These are phyloP conservation scores for Syngnathus typhle DNA, from an alignment of 2,113 vertebrate genomes.

Conservation along the genomic window DNA sequence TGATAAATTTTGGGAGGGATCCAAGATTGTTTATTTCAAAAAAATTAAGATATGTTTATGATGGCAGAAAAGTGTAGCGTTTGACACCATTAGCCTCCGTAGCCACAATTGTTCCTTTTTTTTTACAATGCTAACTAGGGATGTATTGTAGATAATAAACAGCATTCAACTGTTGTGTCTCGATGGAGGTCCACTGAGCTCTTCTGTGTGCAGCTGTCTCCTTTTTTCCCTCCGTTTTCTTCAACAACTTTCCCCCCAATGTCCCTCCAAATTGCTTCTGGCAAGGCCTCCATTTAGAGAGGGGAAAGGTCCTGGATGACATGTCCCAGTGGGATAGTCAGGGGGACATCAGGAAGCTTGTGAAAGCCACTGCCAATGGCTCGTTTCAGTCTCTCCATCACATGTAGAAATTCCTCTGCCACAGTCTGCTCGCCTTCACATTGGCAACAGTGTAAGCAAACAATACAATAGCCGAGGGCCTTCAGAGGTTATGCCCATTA, in stretches of 20 bases:
- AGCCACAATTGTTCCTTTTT: neutral
- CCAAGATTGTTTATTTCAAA: no score
- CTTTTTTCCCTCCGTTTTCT: neutral
- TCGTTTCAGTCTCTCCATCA: conserved; percentile 19
- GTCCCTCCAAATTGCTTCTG: conserved; percentile 25
- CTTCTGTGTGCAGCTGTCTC: conserved; percentile 3
- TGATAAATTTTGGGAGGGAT: no score
- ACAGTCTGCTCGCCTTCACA: conserved; percentile 23
- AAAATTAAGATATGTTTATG: no score
- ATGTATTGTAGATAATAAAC: neutral
- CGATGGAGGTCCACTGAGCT: neutral
- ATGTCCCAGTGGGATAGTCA: conserved; percentile 59
- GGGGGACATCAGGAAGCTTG: conserved; percentile 49
- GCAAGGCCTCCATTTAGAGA: conserved; percentile 21
- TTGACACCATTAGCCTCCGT: neutral
- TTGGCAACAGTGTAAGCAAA: conserved; percentile 23
- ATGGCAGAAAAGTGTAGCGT: neutral
- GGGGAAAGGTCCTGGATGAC: conserved; percentile 45
- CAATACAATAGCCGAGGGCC: conserved; percentile 44
- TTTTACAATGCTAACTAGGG: neutral
- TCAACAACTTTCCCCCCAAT: neutral
- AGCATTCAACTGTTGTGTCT: neutral
- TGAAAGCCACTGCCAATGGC: conserved; percentile 45
- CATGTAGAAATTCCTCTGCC: conserved; percentile 39
- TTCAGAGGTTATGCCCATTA: conserved; percentile 29